Evolutionary conservation across 2,113 vertebrate genomes (phyloP), one percentile per base, ranked within the genome.

Genomic region (Cairina moschata): DNA sequence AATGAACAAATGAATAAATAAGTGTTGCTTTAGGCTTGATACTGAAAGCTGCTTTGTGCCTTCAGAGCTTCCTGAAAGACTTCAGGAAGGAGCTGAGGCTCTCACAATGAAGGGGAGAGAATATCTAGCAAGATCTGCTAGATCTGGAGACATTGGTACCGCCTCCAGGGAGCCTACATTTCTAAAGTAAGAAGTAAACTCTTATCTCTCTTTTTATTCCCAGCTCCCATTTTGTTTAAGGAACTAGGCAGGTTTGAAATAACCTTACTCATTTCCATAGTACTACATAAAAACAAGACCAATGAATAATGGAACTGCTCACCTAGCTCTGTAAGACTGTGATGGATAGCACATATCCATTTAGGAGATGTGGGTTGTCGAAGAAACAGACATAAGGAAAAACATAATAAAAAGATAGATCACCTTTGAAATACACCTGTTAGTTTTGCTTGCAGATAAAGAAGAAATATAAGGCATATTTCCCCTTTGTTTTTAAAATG

Each of bases 301-400:
- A 75, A 91, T 96, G 77, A 95, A 77, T 88, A 92, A 95, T 75
- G 50, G 23, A 91, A 75, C 9, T 4, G 8, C 63, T 95, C 59
- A 55, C 5, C 20, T 32, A 80, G 46, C 22, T 80, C 68, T 31
- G 22, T 50, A 86, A 76, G 55, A 55, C 67, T 69, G 28, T 90
- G 90, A 96, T 77, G 68, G 91, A 81, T 83, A 78, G 76, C 65
- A 83, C 25, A 31, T 42, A 81, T 38, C 75, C 74, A 42, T 54
- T 93, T 78, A 91, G 87, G 68, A 95, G 42, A 67, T 52, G 44
- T 36, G 65, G 73, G 55, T 0, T 93, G 76, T 72, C 0, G 1
- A 90, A 93, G 79, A 86, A 91, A 83, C n/a, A 91, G 85, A 81
- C 73, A 79, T 9, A 31, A 58, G 50, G 22, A 78, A 91, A 93